Evolutionary conservation across 2,888 invertebrate species (phyloP), one percentile per base, ranked within the genome.

Genomic region (Argyresthia albistria): DNA sequence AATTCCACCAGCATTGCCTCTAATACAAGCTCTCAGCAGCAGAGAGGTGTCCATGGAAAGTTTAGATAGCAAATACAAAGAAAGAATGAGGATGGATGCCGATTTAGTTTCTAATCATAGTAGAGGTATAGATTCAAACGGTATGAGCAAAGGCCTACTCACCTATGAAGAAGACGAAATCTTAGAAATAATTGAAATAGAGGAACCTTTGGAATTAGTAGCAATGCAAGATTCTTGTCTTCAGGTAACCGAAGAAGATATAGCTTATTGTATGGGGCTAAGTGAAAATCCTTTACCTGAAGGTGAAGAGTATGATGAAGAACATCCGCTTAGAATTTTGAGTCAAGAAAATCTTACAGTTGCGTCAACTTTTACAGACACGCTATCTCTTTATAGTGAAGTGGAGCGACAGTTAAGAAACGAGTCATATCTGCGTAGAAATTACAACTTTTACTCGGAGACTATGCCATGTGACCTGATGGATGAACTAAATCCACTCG

Each of bases 211-310:
- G 60, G 95, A 95, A 74, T 94, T 93, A 10, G 95, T 95, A 14
- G 95, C 95, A 49, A 95, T 93, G 88, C 94, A 94, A 76, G 97
- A 95, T 73, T 93, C 91, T 55, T 96, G 96, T 63, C 88, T 96
- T 53, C 97, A 97, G 88, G 96, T 96, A 52, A 97, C 96, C 7
- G 97, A 97, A 81, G 97, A 97, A 80, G 97, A 97, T 70, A 97
- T 97, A 57, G 95, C 95, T 4, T 89, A 93, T 52, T 95, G 95
- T 65, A 95, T 96, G 94, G 93, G 93, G 43, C 88, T 88, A 61
- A 78, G 84, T 50, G 93, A 93, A 60, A 92, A 93, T 78, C 92
- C 91, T 46, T 71, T 93, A 39, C 91, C 91, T 0, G 93, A 93
- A 76, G 90, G 91, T 35, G 93, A 93, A 68, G 91, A 90, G 58